phyloP scores from a whole-genome alignment of 2,888 invertebrate species.

The Nomada goodeniana region DNA sequence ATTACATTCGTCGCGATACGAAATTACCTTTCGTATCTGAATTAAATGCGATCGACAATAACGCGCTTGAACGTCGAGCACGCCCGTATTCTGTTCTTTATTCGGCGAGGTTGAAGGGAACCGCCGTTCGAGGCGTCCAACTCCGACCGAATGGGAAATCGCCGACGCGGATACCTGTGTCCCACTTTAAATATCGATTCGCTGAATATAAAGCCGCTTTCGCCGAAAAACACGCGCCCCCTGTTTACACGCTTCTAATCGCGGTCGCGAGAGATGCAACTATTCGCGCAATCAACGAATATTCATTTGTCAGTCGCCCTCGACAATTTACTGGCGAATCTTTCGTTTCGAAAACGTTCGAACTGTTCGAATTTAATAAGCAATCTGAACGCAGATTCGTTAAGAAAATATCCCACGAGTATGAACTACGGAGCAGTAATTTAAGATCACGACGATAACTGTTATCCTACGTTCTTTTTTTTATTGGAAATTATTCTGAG shows the following conservation, averaged over 20 bases:
- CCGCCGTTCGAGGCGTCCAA: conserved; percentile 5
- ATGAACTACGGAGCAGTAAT: no score
- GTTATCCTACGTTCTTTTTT: background rate
- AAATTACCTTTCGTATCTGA: no score
- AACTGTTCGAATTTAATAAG: no score
- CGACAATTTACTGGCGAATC: background rate
- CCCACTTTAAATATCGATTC: conserved; percentile 39
- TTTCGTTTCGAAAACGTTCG: background rate
- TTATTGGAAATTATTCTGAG: background rate
- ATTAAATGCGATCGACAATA: no score
- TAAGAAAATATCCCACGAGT: background rate
- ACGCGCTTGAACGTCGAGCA: no score
- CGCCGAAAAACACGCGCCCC: conserved; percentile 9
- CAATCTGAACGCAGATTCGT: background rate
- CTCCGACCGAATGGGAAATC: conserved; percentile 8
- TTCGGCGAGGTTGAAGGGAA: background rate
- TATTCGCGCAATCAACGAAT: background rate
- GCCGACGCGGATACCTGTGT: conserved; percentile 9
- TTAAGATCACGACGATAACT: background rate
- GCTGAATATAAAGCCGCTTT: conserved; percentile 31
- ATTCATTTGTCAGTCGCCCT: background rate
- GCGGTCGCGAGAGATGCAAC: background rate
- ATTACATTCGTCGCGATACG: background rate
- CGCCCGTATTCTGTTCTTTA: background rate
- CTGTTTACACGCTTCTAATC: background rate